These are phyloP conservation scores for Euura lappo DNA, from an alignment of 1,140 invertebrate species.

Conservation along the genomic window DNA sequence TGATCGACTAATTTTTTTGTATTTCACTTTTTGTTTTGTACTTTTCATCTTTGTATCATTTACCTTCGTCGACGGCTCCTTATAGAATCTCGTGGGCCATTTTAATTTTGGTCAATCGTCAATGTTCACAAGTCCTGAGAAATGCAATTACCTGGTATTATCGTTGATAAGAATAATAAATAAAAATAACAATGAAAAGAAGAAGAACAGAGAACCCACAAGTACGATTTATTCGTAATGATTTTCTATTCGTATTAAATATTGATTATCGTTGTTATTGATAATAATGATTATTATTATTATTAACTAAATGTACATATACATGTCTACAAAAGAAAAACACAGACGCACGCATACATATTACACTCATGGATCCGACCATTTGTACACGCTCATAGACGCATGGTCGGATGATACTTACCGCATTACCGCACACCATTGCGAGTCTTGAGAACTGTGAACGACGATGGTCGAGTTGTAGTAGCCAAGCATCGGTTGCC, in stretches of 20 bases:
- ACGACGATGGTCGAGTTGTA: neutral
- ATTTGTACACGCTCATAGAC: conserved; percentile 41
- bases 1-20: too few species aligned
- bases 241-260: conserved; percentile 59
- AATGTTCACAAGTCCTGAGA: too few species aligned
- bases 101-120: neutral
- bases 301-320: conserved; percentile 62
- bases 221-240: conserved; percentile 49
- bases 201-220: neutral
- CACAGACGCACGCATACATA: conserved; percentile 35
- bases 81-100: neutral
- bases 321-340: conserved; percentile 43
- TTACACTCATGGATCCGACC: neutral
- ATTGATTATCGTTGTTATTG: conserved; percentile 60
- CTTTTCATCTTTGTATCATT: too few species aligned
- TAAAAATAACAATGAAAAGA: neutral
- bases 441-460: conserved; percentile 12
- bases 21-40: too few species aligned
- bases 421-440: conserved; percentile 34
- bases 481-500: too few species aligned
- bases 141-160: neutral
- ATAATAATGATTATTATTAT: conserved; percentile 58
- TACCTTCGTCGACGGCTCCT: too few species aligned
- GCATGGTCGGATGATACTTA: neutral
- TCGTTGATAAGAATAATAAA: neutral